A percentile compares a stretch with the other conserved stretches of the same genome.
Evolutionary conservation across 1,140 invertebrate species (phyloP).

Genomic region (Eumeta japonica): DNA sequence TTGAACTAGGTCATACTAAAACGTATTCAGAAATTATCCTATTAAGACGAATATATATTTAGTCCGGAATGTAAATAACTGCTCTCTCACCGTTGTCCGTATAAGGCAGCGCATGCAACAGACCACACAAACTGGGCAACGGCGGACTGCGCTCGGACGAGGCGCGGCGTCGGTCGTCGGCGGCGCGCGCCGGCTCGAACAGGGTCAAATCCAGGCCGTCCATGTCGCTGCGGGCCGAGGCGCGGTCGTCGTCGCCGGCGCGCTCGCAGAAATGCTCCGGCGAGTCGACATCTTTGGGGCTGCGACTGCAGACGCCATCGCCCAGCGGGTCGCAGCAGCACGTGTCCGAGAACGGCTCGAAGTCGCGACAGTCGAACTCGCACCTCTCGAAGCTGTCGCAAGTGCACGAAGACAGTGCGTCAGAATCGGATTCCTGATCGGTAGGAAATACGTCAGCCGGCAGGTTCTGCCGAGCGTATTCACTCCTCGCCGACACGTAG

Average conservation of each 20-base stretch:
- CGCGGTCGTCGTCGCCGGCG: constrained; percentile 40
- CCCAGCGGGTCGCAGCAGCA: constrained; percentile 54
- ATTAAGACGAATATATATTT: no score
- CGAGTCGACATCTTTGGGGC: constrained; percentile 51
- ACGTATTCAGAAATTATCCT: no score
- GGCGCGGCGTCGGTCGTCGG: constrained; percentile 33
- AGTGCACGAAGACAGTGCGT: constrained; percentile 49
- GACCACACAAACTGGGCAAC: constrained; percentile 31
- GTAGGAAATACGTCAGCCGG: constrained; percentile 35
- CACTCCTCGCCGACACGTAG: constrained; percentile 39
- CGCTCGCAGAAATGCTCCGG: constrained; percentile 47
- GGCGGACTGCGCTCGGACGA: constrained; percentile 22
- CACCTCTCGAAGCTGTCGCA: constrained; percentile 56
- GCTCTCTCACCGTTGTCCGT: constrained; percentile 37
- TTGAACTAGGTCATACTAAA: no score
- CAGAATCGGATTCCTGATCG: constrained; percentile 41
- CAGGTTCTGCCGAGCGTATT: constrained; percentile 20
- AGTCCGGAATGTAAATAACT: no score
- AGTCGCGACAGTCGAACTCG: constrained; percentile 55
- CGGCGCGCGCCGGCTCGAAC: constrained; percentile 62
- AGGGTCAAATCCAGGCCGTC: constrained; percentile 67
- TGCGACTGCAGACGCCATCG: constrained; percentile 51
- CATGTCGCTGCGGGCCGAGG: constrained; percentile 64
- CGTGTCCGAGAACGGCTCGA: constrained; percentile 59
- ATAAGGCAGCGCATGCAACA: constrained; percentile 38